These are phyloP conservation scores for Acanthosepion pharaonis DNA, from an alignment of 2,888 invertebrate genomes.

Conservation along the genomic window DNA sequence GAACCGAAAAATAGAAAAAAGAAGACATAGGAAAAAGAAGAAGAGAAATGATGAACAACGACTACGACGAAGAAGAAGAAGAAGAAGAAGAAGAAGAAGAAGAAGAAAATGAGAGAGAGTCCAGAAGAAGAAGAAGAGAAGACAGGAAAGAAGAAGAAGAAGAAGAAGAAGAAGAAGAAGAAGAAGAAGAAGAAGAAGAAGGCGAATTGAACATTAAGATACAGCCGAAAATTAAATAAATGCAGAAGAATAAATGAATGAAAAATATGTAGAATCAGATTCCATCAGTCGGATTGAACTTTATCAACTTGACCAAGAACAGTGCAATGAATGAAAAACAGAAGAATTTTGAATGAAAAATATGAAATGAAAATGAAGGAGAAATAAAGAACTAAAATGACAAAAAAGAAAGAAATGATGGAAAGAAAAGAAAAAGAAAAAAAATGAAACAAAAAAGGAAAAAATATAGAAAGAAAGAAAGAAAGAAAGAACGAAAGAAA, in stretches of 20 bases:
- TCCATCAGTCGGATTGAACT: too few species aligned
- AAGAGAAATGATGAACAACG: fast-evolving
- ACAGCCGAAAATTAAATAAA: too few species aligned
- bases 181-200: not conserved
- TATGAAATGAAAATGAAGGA: too few species aligned
- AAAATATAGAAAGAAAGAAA: too few species aligned
- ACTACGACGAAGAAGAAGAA: too few species aligned
- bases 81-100: not conserved
- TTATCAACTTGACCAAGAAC: too few species aligned
- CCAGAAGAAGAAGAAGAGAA: not conserved
- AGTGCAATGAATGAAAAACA: not conserved
- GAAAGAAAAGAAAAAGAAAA: not conserved
- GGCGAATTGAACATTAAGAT: not conserved
- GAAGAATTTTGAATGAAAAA: too few species aligned
- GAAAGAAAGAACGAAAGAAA: not conserved
- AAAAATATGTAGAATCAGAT: too few species aligned
- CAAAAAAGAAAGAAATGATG: not conserved
- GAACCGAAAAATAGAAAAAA: not conserved
- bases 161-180: too few species aligned
- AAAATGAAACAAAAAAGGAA: not conserved
- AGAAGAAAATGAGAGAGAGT: not conserved
- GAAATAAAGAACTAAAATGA: too few species aligned
- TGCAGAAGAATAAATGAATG: not conserved
- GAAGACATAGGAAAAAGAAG: not conserved
- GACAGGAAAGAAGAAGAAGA: not conserved